phyloP scores from a whole-genome alignment of 2,113 vertebrate genomes.

The Probosciger aterrimus region DNA sequence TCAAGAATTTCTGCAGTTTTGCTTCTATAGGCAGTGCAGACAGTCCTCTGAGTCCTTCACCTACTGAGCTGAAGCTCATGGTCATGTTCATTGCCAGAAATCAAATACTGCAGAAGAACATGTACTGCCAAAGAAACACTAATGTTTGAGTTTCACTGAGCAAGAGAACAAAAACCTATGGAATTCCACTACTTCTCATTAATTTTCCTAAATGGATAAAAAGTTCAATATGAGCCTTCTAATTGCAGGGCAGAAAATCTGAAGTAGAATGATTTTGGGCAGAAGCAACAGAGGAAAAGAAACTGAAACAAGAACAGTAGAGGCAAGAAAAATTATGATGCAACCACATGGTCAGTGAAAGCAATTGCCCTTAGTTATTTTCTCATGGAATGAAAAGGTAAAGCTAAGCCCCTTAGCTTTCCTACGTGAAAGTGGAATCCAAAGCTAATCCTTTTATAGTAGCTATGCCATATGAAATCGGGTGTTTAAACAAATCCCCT shows the following conservation, averaged over 20 bases:
- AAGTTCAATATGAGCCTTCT: not conserved
- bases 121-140: not conserved
- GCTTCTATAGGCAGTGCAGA: accelerated
- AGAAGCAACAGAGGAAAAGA: not conserved
- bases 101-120: not conserved
- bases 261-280: not conserved
- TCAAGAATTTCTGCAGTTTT: not conserved
- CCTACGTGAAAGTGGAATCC: conserved; percentile 50
- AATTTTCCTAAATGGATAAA: not conserved
- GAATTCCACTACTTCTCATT: not conserved
- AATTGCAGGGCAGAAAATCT: not conserved
- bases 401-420: conserved; percentile 67
- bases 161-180: not conserved
- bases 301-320: not conserved
- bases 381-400: conserved; percentile 59
- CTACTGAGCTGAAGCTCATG: not conserved
- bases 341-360: conserved; percentile 5
- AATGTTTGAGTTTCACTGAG: not conserved
- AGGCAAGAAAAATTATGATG: conserved; percentile 1
- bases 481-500: conserved; percentile 64
- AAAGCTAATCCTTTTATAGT: conserved; percentile 70
- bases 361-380: conserved; percentile 51
- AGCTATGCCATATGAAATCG: conserved; percentile 48
- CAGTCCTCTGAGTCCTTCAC: not conserved
- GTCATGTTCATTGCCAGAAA: not conserved